A percentile compares a stretch with the other conserved stretches of the same genome.
These are phyloP conservation scores for Girardinus metallicus DNA, from an alignment of 2,797 vertebrate species.

Conservation along the genomic window DNA sequence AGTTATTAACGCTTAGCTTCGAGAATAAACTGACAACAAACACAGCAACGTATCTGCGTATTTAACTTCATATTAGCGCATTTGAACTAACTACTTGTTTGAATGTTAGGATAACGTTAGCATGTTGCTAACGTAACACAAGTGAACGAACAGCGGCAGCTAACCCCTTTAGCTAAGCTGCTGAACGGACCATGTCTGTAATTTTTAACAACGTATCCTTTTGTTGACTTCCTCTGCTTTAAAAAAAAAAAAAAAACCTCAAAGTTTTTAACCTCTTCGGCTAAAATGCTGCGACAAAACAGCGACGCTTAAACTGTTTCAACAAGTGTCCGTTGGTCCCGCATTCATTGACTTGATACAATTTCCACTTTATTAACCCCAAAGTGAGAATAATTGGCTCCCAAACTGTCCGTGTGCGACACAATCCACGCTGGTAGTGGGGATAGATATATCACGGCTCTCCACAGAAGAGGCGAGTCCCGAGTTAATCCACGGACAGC, in stretches of 20 bases:
- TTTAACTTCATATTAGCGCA: constrained; percentile 30
- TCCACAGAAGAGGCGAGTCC: constrained; percentile 30
- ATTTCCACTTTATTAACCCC: constrained; percentile 2
- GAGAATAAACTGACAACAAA: accelerated
- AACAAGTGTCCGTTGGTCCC: constrained; percentile 67
- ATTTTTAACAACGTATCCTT: neutral
- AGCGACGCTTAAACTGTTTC: constrained; percentile 51
- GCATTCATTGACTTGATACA: constrained; percentile 8
- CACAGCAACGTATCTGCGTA: neutral
- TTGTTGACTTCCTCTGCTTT: neutral
- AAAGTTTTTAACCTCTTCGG: constrained; percentile 37
- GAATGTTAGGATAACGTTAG: constrained; percentile 53
- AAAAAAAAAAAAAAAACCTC: neutral
- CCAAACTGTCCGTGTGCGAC: constrained; percentile 13
- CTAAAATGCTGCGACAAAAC: constrained; percentile 21
- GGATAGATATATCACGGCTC: constrained; percentile 26
- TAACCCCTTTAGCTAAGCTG: constrained; percentile 51
- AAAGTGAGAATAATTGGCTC: neutral
- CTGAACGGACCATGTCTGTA: constrained; percentile 27
- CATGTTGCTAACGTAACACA: constrained; percentile 51
- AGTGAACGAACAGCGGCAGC: constrained; percentile 25
- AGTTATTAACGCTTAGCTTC: neutral
- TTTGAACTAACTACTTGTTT: constrained; percentile 68
- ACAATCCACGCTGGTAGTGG: constrained; percentile 20
- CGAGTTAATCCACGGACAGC: constrained; percentile 66